Conservation (phyloP, 2,113 vertebrate species). For the Ondatra zibethicus region DNA sequence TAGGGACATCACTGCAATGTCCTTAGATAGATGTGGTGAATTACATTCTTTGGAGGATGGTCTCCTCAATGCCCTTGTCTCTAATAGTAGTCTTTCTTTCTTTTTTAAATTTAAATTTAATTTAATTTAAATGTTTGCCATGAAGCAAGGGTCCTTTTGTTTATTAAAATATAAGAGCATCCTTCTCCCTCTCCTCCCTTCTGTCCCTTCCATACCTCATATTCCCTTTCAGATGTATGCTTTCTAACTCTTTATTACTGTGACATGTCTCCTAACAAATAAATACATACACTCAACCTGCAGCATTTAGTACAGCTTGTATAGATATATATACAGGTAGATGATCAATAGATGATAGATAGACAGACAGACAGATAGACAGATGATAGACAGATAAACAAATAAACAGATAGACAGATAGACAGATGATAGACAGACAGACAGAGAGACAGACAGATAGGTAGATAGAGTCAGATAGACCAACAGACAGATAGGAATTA, state of each 20-base stretch:
- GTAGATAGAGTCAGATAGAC: too few relatives aligned
- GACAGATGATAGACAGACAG: too few relatives aligned
- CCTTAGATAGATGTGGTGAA: not conserved
- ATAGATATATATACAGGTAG: too few relatives aligned
- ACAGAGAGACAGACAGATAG: too few relatives aligned
- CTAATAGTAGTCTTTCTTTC: not conserved
- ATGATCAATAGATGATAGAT: too few relatives aligned
- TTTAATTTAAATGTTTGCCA: not conserved
- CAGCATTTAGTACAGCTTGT: not conserved
- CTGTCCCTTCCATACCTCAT: not conserved
- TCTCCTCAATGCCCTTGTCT: not conserved
- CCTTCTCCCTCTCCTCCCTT: too few relatives aligned
- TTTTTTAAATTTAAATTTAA: not conserved
- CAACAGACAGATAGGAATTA: not conserved
- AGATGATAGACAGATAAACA: too few relatives aligned
- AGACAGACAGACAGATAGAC: too few relatives aligned
- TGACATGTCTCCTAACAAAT: not conserved
- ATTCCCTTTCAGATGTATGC: not conserved
- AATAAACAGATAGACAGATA: too few relatives aligned
- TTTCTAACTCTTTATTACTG: not conserved
- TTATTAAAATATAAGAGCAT: not conserved
- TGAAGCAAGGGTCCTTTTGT: not conserved
- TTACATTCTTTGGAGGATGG: not conserved
- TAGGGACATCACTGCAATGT: not conserved
- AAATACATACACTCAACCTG: not conserved